Base-by-base conservation (phyloP, 1,140 invertebrate species). In the Nephotettix cincticeps region DNA sequence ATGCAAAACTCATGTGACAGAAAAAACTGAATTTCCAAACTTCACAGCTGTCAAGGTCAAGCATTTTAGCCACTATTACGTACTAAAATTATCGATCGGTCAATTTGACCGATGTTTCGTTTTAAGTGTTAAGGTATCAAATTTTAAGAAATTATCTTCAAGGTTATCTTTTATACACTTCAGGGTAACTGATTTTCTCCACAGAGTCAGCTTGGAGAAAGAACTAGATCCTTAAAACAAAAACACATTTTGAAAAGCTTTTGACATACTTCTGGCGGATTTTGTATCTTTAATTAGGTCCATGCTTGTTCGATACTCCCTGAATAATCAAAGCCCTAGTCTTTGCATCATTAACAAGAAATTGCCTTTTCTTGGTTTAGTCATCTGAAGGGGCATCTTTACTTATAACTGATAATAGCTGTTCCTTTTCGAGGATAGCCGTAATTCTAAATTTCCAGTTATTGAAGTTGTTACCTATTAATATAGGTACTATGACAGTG, bases 71-170 rank as follows among this genome's bases (percentile, higher is more conserved):
- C n/a, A n/a, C n/a, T n/a, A n/a, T n/a, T n/a, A n/a, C n/a, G n/a
- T n/a, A n/a, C n/a, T n/a, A n/a, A n/a, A n/a, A n/a, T n/a, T n/a
- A n/a, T n/a, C n/a, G n/a, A n/a, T n/a, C n/a, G n/a, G n/a, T n/a
- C n/a, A n/a, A n/a, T n/a, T n/a, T n/a, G n/a, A n/a, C n/a, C n/a
- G n/a, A n/a, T n/a, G n/a, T n/a, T n/a, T n/a, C n/a, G n/a, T n/a
- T n/a, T n/a, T n/a, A n/a, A n/a, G n/a, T n/a, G n/a, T n/a, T 19
- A 51, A 23, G 21, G 47, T 19, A n/a, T 51, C 47, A 51, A 51
- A 51, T 51, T 51, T 51, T n/a, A 51, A 51, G 21, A 51, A 51
- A 23, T 51, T n/a, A 23, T 51, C 47, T 51, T 51, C 47, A 51
- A 51, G 47, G 21, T 51, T 51, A 51, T 19, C 21, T 51, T n/a